A percentile compares a stretch with the other conserved stretches of the same genome.
Evolutionary conservation across 2,888 invertebrate genomes (phyloP).

Genomic region (Torymus tubicola): DNA sequence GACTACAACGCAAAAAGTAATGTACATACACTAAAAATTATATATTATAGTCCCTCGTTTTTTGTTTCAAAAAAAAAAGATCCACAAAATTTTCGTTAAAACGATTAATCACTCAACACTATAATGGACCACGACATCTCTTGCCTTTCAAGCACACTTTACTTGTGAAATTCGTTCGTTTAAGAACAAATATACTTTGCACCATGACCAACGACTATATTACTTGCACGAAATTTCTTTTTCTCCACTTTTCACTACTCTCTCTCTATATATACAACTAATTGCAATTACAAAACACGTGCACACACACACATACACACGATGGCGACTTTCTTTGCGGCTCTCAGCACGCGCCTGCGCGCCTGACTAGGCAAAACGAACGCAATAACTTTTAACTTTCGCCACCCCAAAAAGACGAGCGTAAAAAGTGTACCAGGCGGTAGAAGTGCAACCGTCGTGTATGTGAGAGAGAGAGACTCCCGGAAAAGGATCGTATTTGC

Average conservation of each 20-base stretch:
- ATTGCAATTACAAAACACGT: conserved; percentile 37
- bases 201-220: background rate
- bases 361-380: conserved; percentile 23
- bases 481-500: too few relatives aligned
- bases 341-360: background rate
- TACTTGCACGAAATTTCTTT: conserved; percentile 18
- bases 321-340: conserved; percentile 4
- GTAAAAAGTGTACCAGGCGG: too few relatives aligned
- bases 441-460: too few relatives aligned
- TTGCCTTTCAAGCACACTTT: too few relatives aligned
- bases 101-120: conserved; percentile 38
- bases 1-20: too few relatives aligned
- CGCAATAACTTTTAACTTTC: conserved; percentile 26
- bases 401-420: background rate
- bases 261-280: conserved; percentile 18
- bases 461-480: too few relatives aligned
- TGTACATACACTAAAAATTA: too few relatives aligned
- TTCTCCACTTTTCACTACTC: background rate
- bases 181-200: too few relatives aligned
- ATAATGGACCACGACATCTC: conserved; percentile 4
- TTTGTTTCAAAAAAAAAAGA: background rate
- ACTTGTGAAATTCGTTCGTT: too few relatives aligned
- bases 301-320: background rate
- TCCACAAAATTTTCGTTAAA: conserved; percentile 19
- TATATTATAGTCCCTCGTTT: background rate